A percentile compares a stretch with the other conserved stretches of the same genome.
phyloP scores from a whole-genome alignment of 2,113 vertebrate species.

The Marmota flaviventris region DNA sequence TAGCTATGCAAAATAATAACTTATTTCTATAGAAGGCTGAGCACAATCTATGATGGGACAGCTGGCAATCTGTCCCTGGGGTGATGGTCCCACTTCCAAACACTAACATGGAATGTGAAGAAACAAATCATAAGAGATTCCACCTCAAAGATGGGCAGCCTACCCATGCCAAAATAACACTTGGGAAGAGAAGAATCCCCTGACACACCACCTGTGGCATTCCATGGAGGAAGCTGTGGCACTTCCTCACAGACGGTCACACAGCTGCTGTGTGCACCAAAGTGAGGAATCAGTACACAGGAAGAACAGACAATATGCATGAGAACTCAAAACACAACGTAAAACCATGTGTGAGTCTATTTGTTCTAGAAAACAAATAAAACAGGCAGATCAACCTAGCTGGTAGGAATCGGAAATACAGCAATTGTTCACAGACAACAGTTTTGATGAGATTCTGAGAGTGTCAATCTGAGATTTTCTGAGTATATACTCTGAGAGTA shows the following conservation, averaged over 20 bases:
- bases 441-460: conserved; percentile 18
- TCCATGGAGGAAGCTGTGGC: not conserved
- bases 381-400: not conserved
- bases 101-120: not conserved
- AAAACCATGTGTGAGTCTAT: not conserved
- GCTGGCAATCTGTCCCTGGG: not conserved
- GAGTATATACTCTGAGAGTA: not conserved
- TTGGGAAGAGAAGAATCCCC: not conserved
- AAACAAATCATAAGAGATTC: not conserved
- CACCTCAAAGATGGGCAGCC: not conserved
- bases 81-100: not conserved
- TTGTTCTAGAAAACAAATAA: conserved; percentile 54
- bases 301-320: conserved; percentile 30
- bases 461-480: not conserved
- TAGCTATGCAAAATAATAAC: not conserved
- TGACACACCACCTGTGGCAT: not conserved
- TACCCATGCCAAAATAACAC: not conserved
- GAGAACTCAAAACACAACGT: not conserved
- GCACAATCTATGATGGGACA: not conserved
- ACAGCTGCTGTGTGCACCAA: not conserved
- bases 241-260: conserved; percentile 9
- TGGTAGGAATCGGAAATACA: not conserved
- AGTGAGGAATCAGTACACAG: not conserved
- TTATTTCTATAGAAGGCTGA: not conserved
- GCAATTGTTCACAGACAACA: not conserved